phyloP scores from a whole-genome alignment of 1,140 invertebrate genomes.

The Fopius arisanus region DNA sequence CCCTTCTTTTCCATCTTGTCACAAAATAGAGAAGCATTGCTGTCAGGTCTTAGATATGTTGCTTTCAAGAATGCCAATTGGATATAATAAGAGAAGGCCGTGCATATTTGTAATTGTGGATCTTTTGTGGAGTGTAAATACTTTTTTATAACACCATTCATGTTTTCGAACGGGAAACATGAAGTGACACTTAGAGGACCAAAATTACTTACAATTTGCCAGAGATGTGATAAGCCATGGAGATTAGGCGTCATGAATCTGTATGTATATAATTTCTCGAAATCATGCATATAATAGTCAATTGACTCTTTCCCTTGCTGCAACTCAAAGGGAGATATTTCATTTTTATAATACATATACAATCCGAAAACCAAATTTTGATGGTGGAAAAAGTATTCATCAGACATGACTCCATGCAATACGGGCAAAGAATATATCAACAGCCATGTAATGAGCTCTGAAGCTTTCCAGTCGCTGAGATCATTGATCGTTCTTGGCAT shows the following conservation, averaged over 20 bases:
- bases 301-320: neutral
- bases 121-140: neutral
- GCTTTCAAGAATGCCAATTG: slow-evolving; percentile 6
- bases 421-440: slow-evolving; percentile 39
- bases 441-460: slow-evolving; percentile 40
- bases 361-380: slow-evolving; percentile 32
- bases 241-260: slow-evolving; percentile 5
- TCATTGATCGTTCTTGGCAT: slow-evolving; percentile 4
- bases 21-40: neutral
- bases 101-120: slow-evolving; percentile 23
- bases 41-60: neutral
- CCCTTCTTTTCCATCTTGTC: slow-evolving; percentile 5
- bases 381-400: slow-evolving; percentile 40
- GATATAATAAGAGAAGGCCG: neutral
- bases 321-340: slow-evolving; percentile 9
- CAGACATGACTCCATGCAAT: slow-evolving; percentile 34
- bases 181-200: slow-evolving; percentile 26
- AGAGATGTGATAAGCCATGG: slow-evolving; percentile 23
- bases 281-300: slow-evolving; percentile 17
- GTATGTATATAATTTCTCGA: neutral
- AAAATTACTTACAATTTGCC: slow-evolving; percentile 13
- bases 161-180: slow-evolving; percentile 30
- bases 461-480: slow-evolving; percentile 41
- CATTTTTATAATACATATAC: slow-evolving; percentile 33
- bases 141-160: slow-evolving; percentile 16